Evolutionary conservation across 2,797 vertebrate species (phyloP).

Genomic region (Diglossa cyanea): DNA sequence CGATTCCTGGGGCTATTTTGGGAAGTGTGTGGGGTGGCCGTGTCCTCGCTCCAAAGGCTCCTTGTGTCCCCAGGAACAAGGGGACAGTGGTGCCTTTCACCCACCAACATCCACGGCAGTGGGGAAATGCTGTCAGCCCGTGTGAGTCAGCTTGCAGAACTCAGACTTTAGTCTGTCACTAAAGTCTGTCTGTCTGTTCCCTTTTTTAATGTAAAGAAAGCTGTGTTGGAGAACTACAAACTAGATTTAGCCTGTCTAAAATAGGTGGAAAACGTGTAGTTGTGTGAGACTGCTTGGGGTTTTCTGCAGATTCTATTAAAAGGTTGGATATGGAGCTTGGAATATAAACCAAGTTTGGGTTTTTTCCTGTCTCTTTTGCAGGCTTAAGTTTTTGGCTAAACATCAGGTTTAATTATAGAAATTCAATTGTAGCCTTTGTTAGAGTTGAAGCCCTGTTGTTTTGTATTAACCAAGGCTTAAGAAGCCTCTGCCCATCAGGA

Average conservation of each 20-base stretch:
- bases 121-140: not conserved
- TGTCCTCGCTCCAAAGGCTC: not conserved
- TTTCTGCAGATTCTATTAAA: not conserved
- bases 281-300: not conserved
- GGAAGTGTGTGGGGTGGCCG: not conserved
- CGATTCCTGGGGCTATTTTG: not conserved
- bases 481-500: not conserved
- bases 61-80: not conserved
- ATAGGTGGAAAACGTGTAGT: not conserved
- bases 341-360: not conserved
- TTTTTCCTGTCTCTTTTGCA: not conserved
- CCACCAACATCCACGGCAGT: accelerated
- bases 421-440: not conserved
- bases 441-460: not conserved
- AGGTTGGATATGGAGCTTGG: not conserved
- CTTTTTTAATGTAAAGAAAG: not conserved
- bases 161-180: not conserved
- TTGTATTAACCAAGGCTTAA: not conserved
- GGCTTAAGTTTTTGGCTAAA: not conserved
- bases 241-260: not conserved
- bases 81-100: not conserved
- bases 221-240: not conserved
- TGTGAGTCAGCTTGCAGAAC: not conserved
- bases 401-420: not conserved
- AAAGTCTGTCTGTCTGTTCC: not conserved